phyloP scores from a whole-genome alignment of 1,140 invertebrate species.

The Monomorium pharaonis region DNA sequence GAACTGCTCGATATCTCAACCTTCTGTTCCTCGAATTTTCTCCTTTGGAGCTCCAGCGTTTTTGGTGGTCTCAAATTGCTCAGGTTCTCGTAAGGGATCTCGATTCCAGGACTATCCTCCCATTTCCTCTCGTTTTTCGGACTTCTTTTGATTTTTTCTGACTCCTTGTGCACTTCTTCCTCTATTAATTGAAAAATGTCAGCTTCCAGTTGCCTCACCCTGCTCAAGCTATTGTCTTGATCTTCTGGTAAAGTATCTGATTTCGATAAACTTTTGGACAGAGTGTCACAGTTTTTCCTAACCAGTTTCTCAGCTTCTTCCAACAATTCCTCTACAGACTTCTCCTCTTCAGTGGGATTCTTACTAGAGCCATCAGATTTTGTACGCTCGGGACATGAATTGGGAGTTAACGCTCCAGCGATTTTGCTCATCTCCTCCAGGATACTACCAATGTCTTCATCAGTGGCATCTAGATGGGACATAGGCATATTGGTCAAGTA shows the following conservation, averaged over 20 bases:
- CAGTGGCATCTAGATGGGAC: slow-evolving; percentile 78
- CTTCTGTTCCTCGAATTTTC: slow-evolving; percentile 80
- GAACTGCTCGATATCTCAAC: slow-evolving; percentile 81
- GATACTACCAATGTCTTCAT: slow-evolving; percentile 83
- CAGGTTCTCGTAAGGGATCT: slow-evolving; percentile 75
- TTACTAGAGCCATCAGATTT: slow-evolving; percentile 74
- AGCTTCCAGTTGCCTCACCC: slow-evolving; percentile 79
- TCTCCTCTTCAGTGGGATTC: slow-evolving; percentile 78
- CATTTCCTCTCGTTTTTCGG: slow-evolving; percentile 75
- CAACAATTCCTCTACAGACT: slow-evolving; percentile 81
- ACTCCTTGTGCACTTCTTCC: slow-evolving; percentile 80
- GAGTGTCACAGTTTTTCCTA: slow-evolving; percentile 77
- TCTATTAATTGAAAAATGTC: slow-evolving; percentile 83
- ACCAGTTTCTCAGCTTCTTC: slow-evolving; percentile 83
- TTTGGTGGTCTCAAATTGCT: slow-evolving; percentile 67
- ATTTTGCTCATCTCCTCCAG: slow-evolving; percentile 84
- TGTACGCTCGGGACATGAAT: slow-evolving; percentile 72
- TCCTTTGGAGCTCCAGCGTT: slow-evolving; percentile 77
- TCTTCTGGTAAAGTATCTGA: slow-evolving; percentile 76
- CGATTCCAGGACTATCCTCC: slow-evolving; percentile 72
- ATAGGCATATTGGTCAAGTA: not conserved
- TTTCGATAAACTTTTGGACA: slow-evolving; percentile 77
- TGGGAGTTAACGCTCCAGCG: slow-evolving; percentile 79
- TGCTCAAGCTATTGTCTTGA: slow-evolving; percentile 56
- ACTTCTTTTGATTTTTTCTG: slow-evolving; percentile 78